Base-by-base conservation (phyloP, 2,888 invertebrate genomes). In the Sisyra terminalis region DNA sequence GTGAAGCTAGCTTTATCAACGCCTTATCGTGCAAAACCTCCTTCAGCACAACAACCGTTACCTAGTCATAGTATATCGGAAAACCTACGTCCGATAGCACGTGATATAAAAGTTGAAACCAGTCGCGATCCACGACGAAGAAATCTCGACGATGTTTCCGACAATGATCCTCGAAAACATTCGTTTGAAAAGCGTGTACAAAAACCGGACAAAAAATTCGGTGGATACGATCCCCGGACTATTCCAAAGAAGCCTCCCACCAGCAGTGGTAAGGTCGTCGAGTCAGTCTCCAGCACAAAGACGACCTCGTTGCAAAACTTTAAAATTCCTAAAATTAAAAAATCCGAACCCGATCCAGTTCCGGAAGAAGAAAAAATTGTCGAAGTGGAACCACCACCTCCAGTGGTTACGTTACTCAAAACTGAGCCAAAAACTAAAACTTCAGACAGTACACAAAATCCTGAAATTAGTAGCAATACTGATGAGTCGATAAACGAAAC, bases 251-350 rank as follows among this genome's bases (percentile, higher is more conserved):
- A 51, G 15, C 24, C 24, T 24, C 5, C 24, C 7, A 55, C 51
- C 17, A 63, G 63, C n/a, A 53, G 54, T 6, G 61, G 65, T 53
- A 53, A 56, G 3, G 68, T 68, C 1, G 60, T 64, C 14, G 42
- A 45, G 11, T 55, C 57, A 1, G 55, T 60, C 39, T 54, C 57
- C 2, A 61, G 58, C 46, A 63, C 64, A 3, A 62, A 63, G 46
- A 65, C 65, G 2, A 64, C 66, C 47, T 65, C 66, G 4, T 49
- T 69, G 11, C 67, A 70, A 45, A 65, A 60, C 15, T 72, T 69
- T 46, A 66, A 65, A 50, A 72, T 72, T 45, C 71, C 72, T 1
- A 71, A 70, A 51, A 58, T 63, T 35, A 63, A 62, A 44, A 51
- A 54, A 3, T 58, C 39, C 40, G 39, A 31, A 10, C 29, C 29